A percentile compares a stretch with the other conserved stretches of the same genome.
Evolutionary conservation across 2,888 invertebrate genomes (phyloP).

Genomic region (Mythimna albipuncta): DNA sequence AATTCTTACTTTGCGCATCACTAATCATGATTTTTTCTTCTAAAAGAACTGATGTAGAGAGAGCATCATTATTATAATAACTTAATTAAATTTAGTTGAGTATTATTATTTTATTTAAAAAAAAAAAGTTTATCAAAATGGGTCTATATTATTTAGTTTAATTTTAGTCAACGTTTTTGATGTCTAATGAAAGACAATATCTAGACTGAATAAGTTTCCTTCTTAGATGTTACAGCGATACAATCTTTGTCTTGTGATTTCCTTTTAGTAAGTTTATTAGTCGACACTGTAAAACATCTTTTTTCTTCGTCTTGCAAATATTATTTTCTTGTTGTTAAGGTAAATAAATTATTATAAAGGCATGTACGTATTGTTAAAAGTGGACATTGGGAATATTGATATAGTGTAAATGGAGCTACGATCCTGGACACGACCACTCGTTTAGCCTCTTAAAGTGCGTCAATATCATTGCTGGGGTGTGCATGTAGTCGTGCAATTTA

Average conservation of each 20-base stretch:
- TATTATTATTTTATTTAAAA: slow-evolving; percentile 76
- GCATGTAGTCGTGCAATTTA: slow-evolving; percentile 21
- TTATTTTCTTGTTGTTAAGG: slow-evolving; percentile 80
- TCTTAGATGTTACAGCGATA: slow-evolving; percentile 75
- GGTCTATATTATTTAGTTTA: slow-evolving; percentile 74
- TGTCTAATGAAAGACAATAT: slow-evolving; percentile 88
- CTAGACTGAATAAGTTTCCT: slow-evolving; percentile 88
- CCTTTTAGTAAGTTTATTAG: slow-evolving; percentile 77
- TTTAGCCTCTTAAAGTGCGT: slow-evolving; percentile 75
- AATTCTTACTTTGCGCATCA: slow-evolving; percentile 62
- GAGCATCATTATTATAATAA: slow-evolving; percentile 75
- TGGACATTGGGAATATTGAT: slow-evolving; percentile 77
- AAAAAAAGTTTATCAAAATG: slow-evolving; percentile 73
- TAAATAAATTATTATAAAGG: slow-evolving; percentile 83
- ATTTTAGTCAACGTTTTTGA: slow-evolving; percentile 83
- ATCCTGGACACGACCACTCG: slow-evolving; percentile 83
- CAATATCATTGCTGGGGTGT: slow-evolving; percentile 49
- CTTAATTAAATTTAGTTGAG: slow-evolving; percentile 84
- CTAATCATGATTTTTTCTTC: slow-evolving; percentile 66
- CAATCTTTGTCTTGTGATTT: slow-evolving; percentile 75
- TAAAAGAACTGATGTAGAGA: slow-evolving; percentile 80
- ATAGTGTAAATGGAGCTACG: slow-evolving; percentile 71
- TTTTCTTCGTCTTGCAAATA: slow-evolving; percentile 74
- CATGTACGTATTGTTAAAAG: slow-evolving; percentile 80
- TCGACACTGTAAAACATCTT: slow-evolving; percentile 69